These are phyloP conservation scores for Sabatieria punctata DNA, from an alignment of 2,888 invertebrate species.

Conservation along the genomic window DNA sequence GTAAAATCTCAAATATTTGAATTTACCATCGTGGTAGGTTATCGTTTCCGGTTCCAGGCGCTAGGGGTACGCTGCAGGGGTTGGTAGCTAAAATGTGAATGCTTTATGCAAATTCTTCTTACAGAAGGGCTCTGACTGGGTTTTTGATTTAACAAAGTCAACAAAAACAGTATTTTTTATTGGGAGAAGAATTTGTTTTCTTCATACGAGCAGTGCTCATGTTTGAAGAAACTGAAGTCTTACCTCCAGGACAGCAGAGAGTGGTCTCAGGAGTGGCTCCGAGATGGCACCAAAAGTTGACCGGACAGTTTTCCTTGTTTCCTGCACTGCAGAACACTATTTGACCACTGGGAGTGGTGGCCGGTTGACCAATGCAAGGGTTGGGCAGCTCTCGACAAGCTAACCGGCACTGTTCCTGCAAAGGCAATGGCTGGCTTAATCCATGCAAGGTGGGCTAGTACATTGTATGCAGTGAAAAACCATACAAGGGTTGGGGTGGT, in stretches of 20 bases:
- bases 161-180: too few species aligned
- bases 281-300: constrained; percentile 23
- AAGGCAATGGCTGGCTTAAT: too few species aligned
- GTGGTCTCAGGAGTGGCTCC: constrained; percentile 25
- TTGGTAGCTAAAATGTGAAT: constrained; percentile 22
- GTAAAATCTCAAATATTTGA: neutral
- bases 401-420: too few species aligned
- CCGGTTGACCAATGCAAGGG: constrained; percentile 31
- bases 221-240: neutral
- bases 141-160: too few species aligned
- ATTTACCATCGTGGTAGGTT: constrained; percentile 11
- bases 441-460: too few species aligned
- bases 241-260: constrained; percentile 14
- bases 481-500: too few species aligned
- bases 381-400: constrained; percentile 28
- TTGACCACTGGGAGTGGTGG: constrained; percentile 12
- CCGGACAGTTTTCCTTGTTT: constrained; percentile 16
- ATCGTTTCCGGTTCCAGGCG: constrained; percentile 28
- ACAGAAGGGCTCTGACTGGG: too few species aligned
- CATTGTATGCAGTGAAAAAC: too few species aligned
- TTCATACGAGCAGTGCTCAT: neutral
- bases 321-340: constrained; percentile 14
- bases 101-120: too few species aligned
- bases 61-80: constrained; percentile 29
- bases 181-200: neutral